Percentiles rank a stretch among this genome's conserved stretches.
Conservation (phyloP, 1,140 invertebrate genomes). For the Hycleus phaleratus region DNA sequence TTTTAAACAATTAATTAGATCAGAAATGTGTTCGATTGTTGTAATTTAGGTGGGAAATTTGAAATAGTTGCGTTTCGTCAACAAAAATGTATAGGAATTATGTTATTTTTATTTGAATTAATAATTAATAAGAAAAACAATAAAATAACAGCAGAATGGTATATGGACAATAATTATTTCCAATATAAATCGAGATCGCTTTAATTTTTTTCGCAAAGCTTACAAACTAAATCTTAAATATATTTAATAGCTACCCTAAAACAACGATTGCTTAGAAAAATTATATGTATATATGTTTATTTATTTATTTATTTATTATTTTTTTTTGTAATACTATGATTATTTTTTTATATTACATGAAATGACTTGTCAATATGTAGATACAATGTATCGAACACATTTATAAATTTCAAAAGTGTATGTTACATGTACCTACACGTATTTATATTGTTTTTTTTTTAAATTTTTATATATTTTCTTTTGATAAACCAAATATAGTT, state of each 20-base stretch:
- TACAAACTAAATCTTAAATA: slow-evolving; percentile 41
- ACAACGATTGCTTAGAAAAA: slow-evolving; percentile 44
- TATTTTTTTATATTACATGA: slow-evolving; percentile 39
- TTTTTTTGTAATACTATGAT: slow-evolving; percentile 35
- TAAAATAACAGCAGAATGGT: slow-evolving; percentile 30
- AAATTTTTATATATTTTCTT: background rate
- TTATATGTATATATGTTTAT: slow-evolving; percentile 40
- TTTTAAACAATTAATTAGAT: no score
- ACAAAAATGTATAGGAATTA: no score
- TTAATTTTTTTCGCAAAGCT: slow-evolving; percentile 41
- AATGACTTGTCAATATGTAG: slow-evolving; percentile 36
- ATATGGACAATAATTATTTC: slow-evolving; percentile 32
- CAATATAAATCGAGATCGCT: slow-evolving; percentile 38
- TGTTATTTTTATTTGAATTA: slow-evolving; percentile 27
- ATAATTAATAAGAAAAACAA: slow-evolving; percentile 28
- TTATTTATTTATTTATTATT: background rate
- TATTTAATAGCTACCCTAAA: slow-evolving; percentile 41
- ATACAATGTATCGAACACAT: slow-evolving; percentile 31
- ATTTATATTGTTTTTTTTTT: slow-evolving; percentile 8
- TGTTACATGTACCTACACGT: slow-evolving; percentile 33
- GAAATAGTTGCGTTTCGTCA: no score
- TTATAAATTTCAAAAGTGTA: slow-evolving; percentile 20
- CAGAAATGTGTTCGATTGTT: no score
- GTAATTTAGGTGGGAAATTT: no score
- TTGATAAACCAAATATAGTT: slow-evolving; percentile 21